Evolutionary conservation across 2,888 invertebrate species (phyloP).

Genomic region (Lochmaea capreae): DNA sequence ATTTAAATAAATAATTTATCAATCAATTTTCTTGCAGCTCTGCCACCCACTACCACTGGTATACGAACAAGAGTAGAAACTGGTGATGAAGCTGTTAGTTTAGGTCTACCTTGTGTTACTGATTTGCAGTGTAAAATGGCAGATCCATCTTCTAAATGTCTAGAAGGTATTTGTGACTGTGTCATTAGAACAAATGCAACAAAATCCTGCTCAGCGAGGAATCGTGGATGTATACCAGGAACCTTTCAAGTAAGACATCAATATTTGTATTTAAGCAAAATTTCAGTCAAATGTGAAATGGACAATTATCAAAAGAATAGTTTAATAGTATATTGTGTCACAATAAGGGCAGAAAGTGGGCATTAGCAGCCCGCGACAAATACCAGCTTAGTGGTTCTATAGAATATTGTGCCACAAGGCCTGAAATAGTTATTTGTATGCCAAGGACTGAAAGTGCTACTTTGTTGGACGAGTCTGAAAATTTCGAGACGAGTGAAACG

Average conservation of each 20-base stretch:
- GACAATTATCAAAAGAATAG: too few species aligned
- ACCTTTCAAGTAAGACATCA: constrained; percentile 78
- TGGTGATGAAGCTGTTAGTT: constrained; percentile 72
- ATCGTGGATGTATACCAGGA: constrained; percentile 83
- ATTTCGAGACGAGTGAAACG: too few species aligned
- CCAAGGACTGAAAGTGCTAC: too few species aligned
- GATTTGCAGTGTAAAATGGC: constrained; percentile 85
- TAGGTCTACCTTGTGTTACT: constrained; percentile 80
- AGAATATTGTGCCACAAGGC: too few species aligned
- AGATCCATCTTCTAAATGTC: constrained; percentile 81
- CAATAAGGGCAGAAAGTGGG: too few species aligned
- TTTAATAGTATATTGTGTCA: too few species aligned
- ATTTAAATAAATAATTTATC: neutral
- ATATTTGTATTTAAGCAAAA: neutral
- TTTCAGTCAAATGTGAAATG: too few species aligned
- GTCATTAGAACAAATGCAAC: constrained; percentile 71
- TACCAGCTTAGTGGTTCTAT: too few species aligned
- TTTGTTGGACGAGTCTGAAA: too few species aligned
- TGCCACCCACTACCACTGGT: constrained; percentile 56
- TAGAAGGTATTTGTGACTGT: constrained; percentile 84
- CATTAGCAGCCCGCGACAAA: too few species aligned
- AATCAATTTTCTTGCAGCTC: constrained; percentile 44
- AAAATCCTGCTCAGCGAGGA: constrained; percentile 76
- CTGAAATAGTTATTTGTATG: too few species aligned
- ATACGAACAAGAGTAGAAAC: constrained; percentile 63